Evolutionary conservation across 2,113 vertebrate genomes (phyloP).

Genomic region (Bettongia penicillata): DNA sequence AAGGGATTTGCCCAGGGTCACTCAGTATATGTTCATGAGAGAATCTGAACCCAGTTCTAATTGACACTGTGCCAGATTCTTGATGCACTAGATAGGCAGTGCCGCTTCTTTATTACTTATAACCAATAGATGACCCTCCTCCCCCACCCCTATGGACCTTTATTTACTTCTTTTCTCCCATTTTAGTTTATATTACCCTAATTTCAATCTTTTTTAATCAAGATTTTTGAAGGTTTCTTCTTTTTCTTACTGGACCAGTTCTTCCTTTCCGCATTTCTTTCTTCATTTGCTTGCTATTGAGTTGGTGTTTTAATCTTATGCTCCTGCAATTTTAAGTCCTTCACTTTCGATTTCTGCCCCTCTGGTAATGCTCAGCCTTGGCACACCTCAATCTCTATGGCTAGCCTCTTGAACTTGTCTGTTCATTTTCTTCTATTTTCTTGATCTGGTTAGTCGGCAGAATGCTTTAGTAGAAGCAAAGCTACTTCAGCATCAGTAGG

Average conservation of each 20-base stretch:
- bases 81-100: not conserved
- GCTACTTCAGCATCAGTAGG: not conserved
- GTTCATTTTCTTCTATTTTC: slow-evolving; percentile 9
- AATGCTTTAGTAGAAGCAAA: slow-evolving; percentile 13
- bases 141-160: not conserved
- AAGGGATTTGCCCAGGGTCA: not conserved
- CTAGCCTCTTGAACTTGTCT: not conserved
- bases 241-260: not conserved
- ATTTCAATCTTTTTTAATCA: not conserved
- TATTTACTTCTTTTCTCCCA: not conserved
- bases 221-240: not conserved
- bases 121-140: not conserved
- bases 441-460: not conserved
- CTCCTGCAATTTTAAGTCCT: slow-evolving; percentile 6
- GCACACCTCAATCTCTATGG: slow-evolving; percentile 8
- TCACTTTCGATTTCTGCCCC: not conserved
- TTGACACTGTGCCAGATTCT: not conserved
- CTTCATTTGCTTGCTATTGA: slow-evolving; percentile 49
- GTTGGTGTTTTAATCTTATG: slow-evolving; percentile 21
- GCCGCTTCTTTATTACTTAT: not conserved
- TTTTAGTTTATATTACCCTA: not conserved
- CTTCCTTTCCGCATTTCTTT: slow-evolving; percentile 52
- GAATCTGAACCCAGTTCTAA: not conserved
- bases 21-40: not conserved
- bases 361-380: slow-evolving; percentile 23